Evolutionary conservation across 2,888 invertebrate genomes (phyloP).

Genomic region (Hirtodrosophila histrioides): DNA sequence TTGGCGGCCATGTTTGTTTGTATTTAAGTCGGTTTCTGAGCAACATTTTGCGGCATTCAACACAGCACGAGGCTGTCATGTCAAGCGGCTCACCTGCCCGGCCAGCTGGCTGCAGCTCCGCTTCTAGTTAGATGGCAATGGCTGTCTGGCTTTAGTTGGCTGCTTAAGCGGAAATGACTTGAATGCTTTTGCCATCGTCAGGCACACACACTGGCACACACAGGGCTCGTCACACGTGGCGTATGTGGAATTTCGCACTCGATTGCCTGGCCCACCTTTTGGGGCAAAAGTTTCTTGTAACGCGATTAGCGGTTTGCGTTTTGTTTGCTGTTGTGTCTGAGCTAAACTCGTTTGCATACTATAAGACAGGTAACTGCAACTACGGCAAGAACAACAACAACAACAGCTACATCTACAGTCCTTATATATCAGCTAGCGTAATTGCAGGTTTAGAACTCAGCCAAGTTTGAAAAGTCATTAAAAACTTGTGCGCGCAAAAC

Average conservation of each 20-base stretch:
- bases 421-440: slow-evolving; percentile 49
- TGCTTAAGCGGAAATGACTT: slow-evolving; percentile 81
- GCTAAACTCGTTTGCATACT: slow-evolving; percentile 43
- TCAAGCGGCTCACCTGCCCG: slow-evolving; percentile 39
- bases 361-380: slow-evolving; percentile 38
- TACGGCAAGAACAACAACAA: slow-evolving; percentile 14
- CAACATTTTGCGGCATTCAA: slow-evolving; percentile 76
- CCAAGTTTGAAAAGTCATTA: slow-evolving; percentile 82
- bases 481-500: slow-evolving; percentile 75
- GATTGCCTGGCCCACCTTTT: slow-evolving; percentile 59
- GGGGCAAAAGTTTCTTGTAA: slow-evolving; percentile 73
- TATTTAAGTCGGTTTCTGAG: slow-evolving; percentile 77
- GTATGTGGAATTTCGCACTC: slow-evolving; percentile 80
- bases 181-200: slow-evolving; percentile 69
- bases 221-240: slow-evolving; percentile 63
- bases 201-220: slow-evolving; percentile 8
- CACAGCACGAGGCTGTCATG: slow-evolving; percentile 69
- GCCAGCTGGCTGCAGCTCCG: slow-evolving; percentile 1
- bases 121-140: slow-evolving; percentile 33
- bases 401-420: slow-evolving; percentile 1
- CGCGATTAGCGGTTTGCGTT: slow-evolving; percentile 78
- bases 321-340: slow-evolving; percentile 66
- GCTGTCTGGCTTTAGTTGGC: slow-evolving; percentile 55
- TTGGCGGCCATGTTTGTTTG: slow-evolving; percentile 78
- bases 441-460: slow-evolving; percentile 67